These are phyloP conservation scores for Zaprionus nigranus DNA, from an alignment of 1,140 invertebrate species.

Conservation along the genomic window DNA sequence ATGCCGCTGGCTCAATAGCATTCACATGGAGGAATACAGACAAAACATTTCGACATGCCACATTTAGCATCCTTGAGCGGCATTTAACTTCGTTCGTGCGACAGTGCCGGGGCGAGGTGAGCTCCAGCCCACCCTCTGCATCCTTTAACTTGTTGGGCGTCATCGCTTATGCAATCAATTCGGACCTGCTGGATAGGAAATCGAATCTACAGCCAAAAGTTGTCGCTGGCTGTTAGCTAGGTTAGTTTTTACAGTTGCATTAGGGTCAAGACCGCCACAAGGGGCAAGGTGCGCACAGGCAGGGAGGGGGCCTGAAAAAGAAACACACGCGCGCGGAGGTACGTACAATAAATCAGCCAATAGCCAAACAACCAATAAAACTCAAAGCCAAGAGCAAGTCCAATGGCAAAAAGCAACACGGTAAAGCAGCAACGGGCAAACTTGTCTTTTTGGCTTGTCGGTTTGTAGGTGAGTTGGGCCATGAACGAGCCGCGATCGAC, in stretches of 20 bases:
- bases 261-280: conserved; percentile 69
- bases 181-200: conserved; percentile 30
- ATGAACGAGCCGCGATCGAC: conserved; percentile 67
- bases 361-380: conserved; percentile 65
- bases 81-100: conserved; percentile 74
- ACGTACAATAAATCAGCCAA: conserved; percentile 75
- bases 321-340: conserved; percentile 16
- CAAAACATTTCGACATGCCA: conserved; percentile 79
- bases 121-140: background rate
- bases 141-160: background rate
- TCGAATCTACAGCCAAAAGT: conserved; percentile 39
- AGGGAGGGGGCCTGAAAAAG: conserved; percentile 23
- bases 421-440: conserved; percentile 46
- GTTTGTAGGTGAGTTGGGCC: conserved; percentile 82
- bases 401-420: conserved; percentile 65
- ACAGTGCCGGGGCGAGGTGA: background rate
- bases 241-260: conserved; percentile 36
- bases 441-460: conserved; percentile 72
- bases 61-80: conserved; percentile 81
- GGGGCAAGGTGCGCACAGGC: conserved; percentile 1
- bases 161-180: conserved; percentile 66
- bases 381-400: conserved; percentile 83
- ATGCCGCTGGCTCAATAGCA: conserved; percentile 73
- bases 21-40: conserved; percentile 54
- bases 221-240: conserved; percentile 5